Evolutionary conservation across 37 sponge, comb jelly and placozoan species (phyloP).

Genomic region (Spongilla lacustris): DNA sequence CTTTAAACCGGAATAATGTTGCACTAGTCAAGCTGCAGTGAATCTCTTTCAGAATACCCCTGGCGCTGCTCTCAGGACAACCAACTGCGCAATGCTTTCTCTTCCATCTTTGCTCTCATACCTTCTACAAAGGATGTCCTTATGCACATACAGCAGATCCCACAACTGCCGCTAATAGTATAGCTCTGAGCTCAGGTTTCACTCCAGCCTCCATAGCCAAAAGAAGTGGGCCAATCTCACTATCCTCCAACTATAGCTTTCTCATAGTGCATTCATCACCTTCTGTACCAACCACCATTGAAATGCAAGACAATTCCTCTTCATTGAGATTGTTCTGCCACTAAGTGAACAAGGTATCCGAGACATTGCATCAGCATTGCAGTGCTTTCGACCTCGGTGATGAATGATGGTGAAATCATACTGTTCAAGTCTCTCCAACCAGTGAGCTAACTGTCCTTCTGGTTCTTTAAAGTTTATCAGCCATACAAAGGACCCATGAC

Average conservation of each 20-base stretch:
- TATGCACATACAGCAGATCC: conserved; percentile 24
- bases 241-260: conserved; percentile 24
- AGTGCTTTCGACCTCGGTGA: conserved; percentile 6
- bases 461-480: conserved; percentile 32
- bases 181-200: background rate
- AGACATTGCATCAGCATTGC: conserved; percentile 18
- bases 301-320: background rate
- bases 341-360: conserved; percentile 6
- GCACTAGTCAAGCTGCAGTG: conserved; percentile 16
- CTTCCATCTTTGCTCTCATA: background rate
- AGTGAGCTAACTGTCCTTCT: conserved; percentile 41
- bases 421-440: conserved; percentile 32
- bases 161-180: background rate
- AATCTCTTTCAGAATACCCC: conserved; percentile 10
- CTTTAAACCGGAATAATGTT: conserved; percentile 42
- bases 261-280: background rate
- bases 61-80: conserved; percentile 15
- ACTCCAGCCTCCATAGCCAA: background rate
- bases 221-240: conserved; percentile 9
- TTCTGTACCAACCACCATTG: conserved; percentile 1
- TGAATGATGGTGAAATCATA: conserved; percentile 32
- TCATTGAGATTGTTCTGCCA: conserved; percentile 12
- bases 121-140: conserved; percentile 19
- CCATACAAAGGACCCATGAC: conserved; percentile 23
- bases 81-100: conserved; percentile 16